Evolutionary conservation across 92 coral and sea anemone genomes (phyloP), one percentile per base, ranked within the genome.

Genomic region (Montipora capitata): DNA sequence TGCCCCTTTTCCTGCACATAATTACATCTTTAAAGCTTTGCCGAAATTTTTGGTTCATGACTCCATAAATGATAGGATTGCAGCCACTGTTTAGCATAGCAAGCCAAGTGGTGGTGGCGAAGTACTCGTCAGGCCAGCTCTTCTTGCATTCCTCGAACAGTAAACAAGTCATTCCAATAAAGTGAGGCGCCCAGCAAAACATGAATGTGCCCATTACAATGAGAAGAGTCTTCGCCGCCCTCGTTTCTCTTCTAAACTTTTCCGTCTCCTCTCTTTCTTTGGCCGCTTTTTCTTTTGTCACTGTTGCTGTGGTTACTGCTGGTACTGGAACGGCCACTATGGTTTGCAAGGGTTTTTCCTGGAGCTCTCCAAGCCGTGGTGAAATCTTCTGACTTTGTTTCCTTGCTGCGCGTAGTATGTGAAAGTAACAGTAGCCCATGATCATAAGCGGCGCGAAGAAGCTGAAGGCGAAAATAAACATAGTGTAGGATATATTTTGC

Each of bases 61-160:
- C 98, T 3, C 98, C 98, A 49, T 95, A 95, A 57, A 95, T 90
- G 51, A 95, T 91, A 11, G 98, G 98, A 63, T 95, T 95, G 48
- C 98, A 95, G 9, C 96, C 98, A 65, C 98, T 95, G 87, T 95
- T 95, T 87, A 91, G 75, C 98, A 95, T 95, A 9, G 98, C 98
- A 43, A 95, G 88, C 94, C 98, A 95, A 14, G 98, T 95, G 17
- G 98, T 95, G 9, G 98, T 95, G 14, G 98, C 98, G 67, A 90
- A 95, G 61, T 94, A 95, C 73, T 84, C 94, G 56, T 95, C 98
- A 2, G 98, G 98, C 96, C 98, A 95, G 14, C 59, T 16, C 6
- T 6, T 73, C 27, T 67, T 66, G 77, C 96, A 93, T 10, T 89
- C 80, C 7, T 94, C 88, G 58, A 95, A 93, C 4, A 95, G 75